phyloP scores from a whole-genome alignment of 2,113 vertebrate genomes.

The Atlantisia rogersi region DNA sequence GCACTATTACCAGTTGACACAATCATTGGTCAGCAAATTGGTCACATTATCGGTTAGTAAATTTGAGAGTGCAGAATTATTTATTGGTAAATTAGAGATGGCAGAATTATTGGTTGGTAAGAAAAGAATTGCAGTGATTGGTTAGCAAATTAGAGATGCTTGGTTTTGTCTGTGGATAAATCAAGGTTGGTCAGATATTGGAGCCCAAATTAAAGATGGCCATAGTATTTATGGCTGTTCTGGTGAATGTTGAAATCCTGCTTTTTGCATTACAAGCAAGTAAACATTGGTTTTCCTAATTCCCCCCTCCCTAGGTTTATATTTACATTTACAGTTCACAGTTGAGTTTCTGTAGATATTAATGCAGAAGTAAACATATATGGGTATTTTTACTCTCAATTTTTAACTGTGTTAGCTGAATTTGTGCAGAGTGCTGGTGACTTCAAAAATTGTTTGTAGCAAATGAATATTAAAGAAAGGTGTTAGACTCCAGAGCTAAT shows the following conservation, averaged over 20 bases:
- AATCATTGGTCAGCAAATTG: conserved; percentile 81
- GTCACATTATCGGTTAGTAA: conserved; percentile 81
- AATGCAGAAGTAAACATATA: not conserved
- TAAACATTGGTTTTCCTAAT: not conserved
- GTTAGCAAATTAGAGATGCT: conserved; percentile 79
- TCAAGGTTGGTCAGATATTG: conserved; percentile 71
- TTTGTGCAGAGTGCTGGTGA: not conserved
- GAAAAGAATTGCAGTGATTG: conserved; percentile 75
- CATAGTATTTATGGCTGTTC: conserved; percentile 71
- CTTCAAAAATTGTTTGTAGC: not conserved
- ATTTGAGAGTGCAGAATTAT: conserved; percentile 82
- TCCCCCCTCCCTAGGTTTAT: not conserved
- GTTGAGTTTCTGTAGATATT: not conserved
- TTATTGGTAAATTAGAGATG: conserved; percentile 84
- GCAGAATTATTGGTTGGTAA: conserved; percentile 83
- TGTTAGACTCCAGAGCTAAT: not conserved
- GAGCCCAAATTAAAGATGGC: conserved; percentile 78
- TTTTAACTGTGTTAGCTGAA: not conserved
- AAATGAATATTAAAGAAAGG: not conserved
- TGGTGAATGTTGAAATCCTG: conserved; percentile 39
- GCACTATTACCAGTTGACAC: conserved; percentile 77
- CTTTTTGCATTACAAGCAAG: conserved; percentile 22
- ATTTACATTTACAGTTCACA: not conserved
- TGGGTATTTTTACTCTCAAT: not conserved
- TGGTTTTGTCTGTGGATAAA: conserved; percentile 78